A percentile compares a stretch with the other conserved stretches of the same genome.
These are phyloP conservation scores for Pao palembangensis DNA, from an alignment of 2,113 vertebrate species.

Conservation along the genomic window DNA sequence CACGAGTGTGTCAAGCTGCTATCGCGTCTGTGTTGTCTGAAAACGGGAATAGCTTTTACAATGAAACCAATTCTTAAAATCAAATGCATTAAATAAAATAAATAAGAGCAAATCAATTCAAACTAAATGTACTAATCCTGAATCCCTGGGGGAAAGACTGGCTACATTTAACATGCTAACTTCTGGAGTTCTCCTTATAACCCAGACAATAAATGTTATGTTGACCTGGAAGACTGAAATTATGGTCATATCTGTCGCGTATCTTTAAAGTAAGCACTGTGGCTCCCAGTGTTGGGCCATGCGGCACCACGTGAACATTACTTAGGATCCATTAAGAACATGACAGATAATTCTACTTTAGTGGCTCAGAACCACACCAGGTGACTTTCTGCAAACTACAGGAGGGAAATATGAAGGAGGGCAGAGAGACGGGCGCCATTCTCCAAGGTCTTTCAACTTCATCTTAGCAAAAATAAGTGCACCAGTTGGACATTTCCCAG, in stretches of 20 bases:
- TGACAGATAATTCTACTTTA: conserved; percentile 33
- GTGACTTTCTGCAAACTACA: conserved; percentile 5
- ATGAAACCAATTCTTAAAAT: neutral
- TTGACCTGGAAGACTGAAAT: neutral
- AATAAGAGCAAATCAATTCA: neutral
- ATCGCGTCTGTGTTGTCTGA: conserved; percentile 4
- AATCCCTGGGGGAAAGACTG: neutral
- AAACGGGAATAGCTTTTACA: neutral
- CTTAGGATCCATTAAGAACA: conserved; percentile 31
- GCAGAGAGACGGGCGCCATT: conserved; percentile 18
- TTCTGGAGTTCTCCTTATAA: no score
- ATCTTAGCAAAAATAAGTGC: conserved; percentile 45
- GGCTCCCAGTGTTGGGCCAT: no score
- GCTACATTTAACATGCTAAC: no score
- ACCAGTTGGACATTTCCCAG: conserved; percentile 46
- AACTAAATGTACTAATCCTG: neutral
- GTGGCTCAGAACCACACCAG: conserved; percentile 9
- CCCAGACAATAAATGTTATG: no score
- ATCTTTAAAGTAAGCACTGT: neutral
- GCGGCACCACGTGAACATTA: neutral
- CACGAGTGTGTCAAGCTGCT: neutral
- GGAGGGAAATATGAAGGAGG: conserved; percentile 10
- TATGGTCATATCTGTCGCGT: neutral
- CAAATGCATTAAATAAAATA: no score
- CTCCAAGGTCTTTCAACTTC: conserved; percentile 43